Evolutionary conservation across 2,888 invertebrate species (phyloP).

Genomic region (Coelinius sp.): DNA sequence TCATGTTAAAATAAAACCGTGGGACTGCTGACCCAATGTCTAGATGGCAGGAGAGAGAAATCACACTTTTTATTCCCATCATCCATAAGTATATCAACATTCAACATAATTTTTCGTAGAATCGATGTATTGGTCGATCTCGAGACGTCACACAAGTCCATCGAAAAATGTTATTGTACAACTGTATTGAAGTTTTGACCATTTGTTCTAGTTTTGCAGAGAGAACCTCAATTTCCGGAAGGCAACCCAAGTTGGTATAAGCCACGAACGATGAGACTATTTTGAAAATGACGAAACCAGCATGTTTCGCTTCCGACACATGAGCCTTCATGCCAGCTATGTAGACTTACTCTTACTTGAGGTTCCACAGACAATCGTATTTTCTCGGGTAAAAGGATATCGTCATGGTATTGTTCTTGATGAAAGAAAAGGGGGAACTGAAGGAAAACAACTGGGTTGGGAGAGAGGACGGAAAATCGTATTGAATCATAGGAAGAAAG

Average conservation of each 20-base stretch:
- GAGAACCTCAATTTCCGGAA: slow-evolving; percentile 29
- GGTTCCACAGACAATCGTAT: slow-evolving; percentile 30
- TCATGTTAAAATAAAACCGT: too few relatives aligned
- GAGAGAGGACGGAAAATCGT: slow-evolving; percentile 16
- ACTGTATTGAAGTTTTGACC: neutral
- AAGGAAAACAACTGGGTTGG: slow-evolving; percentile 31
- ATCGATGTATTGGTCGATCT: too few relatives aligned
- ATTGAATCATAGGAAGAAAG: slow-evolving; percentile 13
- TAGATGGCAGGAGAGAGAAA: too few relatives aligned
- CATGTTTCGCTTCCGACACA: neutral
- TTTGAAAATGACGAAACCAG: slow-evolving; percentile 28
- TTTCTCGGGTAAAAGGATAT: slow-evolving; percentile 14
- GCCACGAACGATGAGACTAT: neutral
- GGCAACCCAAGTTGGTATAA: slow-evolving; percentile 18
- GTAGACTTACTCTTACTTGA: neutral
- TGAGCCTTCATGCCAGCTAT: neutral
- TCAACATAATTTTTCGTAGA: too few relatives aligned
- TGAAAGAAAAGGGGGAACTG: neutral
- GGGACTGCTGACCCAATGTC: too few relatives aligned
- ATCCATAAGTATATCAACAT: too few relatives aligned
- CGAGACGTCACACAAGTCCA: too few relatives aligned
- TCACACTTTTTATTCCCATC: too few relatives aligned
- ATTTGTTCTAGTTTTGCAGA: neutral
- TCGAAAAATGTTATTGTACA: neutral
- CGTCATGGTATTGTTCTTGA: slow-evolving; percentile 16